Base-by-base conservation (phyloP, 1,140 invertebrate species). In the Elymnias hypermnestra region DNA sequence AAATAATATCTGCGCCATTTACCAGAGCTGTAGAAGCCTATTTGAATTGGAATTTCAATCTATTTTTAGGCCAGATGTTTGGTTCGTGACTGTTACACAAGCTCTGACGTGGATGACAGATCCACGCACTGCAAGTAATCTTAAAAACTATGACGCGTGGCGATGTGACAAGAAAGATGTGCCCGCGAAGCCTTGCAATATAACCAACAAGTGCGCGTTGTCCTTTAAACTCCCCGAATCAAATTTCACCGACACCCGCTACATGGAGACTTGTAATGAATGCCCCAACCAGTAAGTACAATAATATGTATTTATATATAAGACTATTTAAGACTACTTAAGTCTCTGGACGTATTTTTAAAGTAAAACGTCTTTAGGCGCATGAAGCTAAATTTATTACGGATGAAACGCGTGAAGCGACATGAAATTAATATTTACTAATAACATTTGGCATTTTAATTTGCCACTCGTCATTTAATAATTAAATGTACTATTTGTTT, bases 51-150 rank as follows among this genome's bases (percentile, higher is more conserved):
- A 22, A 22, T 6, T 22, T 22, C 0, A n/a, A n/a, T n/a, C n/a
- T n/a, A 2, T 35, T 87, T 74, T 4, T 78, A 95, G 94, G 58
- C 89, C 92, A 47, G 95, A 97, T 67, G 95, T 97, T 3, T 97
- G 94, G 87, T 95, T 96, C 64, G 93, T 97, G 3, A 97, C 95
- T 0, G 90, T 92, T n/a, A 96, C 95, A 0, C 95, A 98, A 87
- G 92, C 94, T 13, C 83, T 97, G 12, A 92, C 93, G 8, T 97
- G 95, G 94, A 94, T 97, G 82, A 96, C 94, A 1, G 94, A 97
- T 62, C 95, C 96, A 0, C 92, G 91, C 66, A 83, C 93, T 8
- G 70, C 90, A 1, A 92, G 91, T 56, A 77, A 90, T 7, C 69
- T 97, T 1, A 89, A 83, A 57, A 92, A 90, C 55, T 96, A 91